Evolutionary conservation across 2,797 vertebrate genomes (phyloP), one percentile per base, ranked within the genome.

Genomic region (Tamandua tetradactyla): DNA sequence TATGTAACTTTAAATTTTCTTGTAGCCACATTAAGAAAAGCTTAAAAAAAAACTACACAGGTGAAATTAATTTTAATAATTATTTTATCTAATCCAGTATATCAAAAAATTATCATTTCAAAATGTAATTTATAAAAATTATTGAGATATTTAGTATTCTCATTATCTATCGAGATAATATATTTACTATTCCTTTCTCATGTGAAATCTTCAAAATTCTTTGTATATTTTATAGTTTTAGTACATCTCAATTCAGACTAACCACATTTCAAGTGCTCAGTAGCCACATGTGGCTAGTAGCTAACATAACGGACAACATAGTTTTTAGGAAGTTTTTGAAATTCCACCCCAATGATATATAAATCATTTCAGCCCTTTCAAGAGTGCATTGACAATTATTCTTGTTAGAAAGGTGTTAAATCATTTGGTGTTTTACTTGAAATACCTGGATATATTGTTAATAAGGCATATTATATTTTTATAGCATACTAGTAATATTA

Each of bases 321-420:
- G 47, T 47, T 79, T 8, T 30, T 7, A 91, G 85, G 59, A 27
- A 52, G 66, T 79, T 72, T 87, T 32, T 59, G 30, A 57, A 79
- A 66, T 66, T 69, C n/a, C 47, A 42, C 47, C 55, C 22, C 55
- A 82, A 90, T 64, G 25, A 68, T 78, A 15, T 15, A 76, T 40
- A 27, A 52, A 93, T 15, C 62, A 49, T 59, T 87, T 93, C 55
- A 83, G 27, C 61, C 81, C 37, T 81, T 81, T 86, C n/a, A 76
- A 32, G 40, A 37, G 40, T 76, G n/a, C 30, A 35, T 1, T 52
- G 23, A 57, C 30, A 55, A 23, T 72, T 64, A 47, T 71, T 82
- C 47, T 72, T 11, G 5, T 37, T 30, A 49, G 69, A 76, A 82
- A 61, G 23, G 35, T 25, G 44, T 59, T 72, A 44, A 22, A 40